Conservation (phyloP, 2,888 invertebrate species). For the Pachymerium ferrugineum region DNA sequence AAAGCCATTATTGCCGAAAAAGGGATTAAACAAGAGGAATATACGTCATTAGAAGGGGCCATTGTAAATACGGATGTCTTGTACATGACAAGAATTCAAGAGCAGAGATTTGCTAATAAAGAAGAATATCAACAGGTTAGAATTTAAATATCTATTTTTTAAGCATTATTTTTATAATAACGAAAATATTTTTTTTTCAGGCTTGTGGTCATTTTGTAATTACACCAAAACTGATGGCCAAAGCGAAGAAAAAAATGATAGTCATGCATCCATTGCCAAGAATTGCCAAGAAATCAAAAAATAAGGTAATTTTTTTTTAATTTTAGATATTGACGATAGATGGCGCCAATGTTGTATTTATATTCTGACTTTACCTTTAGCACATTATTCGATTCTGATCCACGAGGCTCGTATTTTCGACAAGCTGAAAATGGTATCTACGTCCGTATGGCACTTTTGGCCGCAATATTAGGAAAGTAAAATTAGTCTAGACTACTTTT, state of each 20-base stretch:
- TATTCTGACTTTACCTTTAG: conserved; percentile 50
- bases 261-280: conserved; percentile 97
- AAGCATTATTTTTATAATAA: background rate
- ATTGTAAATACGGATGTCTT: conserved; percentile 91
- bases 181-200: conserved; percentile 50
- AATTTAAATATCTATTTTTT: background rate
- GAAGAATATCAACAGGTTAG: conserved; percentile 82
- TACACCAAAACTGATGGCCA: conserved; percentile 92
- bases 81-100: conserved; percentile 97
- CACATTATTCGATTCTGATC: conserved; percentile 89
- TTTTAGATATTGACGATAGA: too few species aligned
- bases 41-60: conserved; percentile 66
- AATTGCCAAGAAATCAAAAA: conserved; percentile 84
- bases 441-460: conserved; percentile 93
- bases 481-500: too few species aligned
- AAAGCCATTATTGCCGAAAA: conserved; percentile 69
- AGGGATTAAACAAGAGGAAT: conserved; percentile 56
- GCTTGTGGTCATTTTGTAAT: conserved; percentile 80
- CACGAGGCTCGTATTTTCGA: conserved; percentile 95
- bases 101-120: conserved; percentile 76
- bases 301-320: conserved; percentile 55
- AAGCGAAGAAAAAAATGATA: conserved; percentile 86
- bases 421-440: conserved; percentile 98
- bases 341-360: background rate
- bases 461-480: conserved; percentile 70